phyloP scores from a whole-genome alignment of 2,797 vertebrate species.

The Anguilla obscura region DNA sequence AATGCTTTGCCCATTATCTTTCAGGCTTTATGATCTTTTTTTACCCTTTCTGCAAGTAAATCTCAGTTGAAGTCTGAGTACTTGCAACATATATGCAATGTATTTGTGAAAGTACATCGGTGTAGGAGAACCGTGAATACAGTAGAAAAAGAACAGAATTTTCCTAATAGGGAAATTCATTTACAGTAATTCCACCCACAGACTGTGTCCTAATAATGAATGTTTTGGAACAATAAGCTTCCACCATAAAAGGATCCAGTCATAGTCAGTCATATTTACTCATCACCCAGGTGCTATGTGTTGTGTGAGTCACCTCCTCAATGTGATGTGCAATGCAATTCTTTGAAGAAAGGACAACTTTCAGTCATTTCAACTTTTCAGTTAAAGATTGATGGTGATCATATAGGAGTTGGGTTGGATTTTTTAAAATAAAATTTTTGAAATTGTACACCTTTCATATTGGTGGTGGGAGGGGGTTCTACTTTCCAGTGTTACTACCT shows the following conservation, averaged over 20 bases:
- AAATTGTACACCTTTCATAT: neutral
- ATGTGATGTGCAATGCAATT: neutral
- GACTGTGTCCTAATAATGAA: neutral
- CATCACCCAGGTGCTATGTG: neutral
- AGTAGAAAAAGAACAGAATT: neutral
- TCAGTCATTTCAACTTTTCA: neutral
- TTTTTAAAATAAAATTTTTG: neutral
- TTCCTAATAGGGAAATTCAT: neutral
- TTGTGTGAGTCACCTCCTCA: neutral
- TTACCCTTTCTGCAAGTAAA: neutral
- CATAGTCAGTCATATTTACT: neutral
- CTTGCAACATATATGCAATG: neutral
- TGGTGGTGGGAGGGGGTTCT: neutral
- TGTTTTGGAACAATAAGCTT: neutral
- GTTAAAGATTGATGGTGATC: neutral
- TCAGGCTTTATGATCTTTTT: neutral
- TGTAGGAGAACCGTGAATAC: neutral
- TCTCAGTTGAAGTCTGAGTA: neutral
- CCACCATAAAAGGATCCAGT: neutral
- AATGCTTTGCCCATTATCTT: neutral
- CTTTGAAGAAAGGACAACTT: neutral
- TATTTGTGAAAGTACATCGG: neutral
- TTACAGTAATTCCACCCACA: neutral
- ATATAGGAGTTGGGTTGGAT: neutral
- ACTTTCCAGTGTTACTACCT: neutral